Evolutionary conservation across 1,140 invertebrate species (phyloP).

Genomic region (Trialeurodes vaporariorum): DNA sequence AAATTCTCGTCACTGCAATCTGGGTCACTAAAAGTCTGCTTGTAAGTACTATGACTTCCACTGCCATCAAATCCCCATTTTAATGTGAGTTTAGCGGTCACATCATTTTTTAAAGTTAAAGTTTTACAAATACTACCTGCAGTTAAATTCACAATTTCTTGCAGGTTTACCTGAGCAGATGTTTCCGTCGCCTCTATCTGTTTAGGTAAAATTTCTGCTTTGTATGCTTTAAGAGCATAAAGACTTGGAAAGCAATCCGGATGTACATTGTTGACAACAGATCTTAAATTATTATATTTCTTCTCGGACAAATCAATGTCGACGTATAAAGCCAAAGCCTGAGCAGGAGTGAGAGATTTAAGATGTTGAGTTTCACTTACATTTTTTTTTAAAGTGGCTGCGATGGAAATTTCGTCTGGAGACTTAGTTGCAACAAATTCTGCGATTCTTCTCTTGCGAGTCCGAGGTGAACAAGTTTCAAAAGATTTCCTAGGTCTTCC

Average conservation of each 20-base stretch:
- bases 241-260: neutral
- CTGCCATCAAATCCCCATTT: conserved; percentile 13
- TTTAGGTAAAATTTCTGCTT: neutral
- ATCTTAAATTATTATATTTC: neutral
- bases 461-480: neutral
- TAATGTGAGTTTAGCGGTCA: neutral
- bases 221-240: neutral
- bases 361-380: neutral
- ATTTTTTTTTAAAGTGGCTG: neutral
- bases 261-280: neutral
- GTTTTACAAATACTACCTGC: neutral
- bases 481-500: neutral
- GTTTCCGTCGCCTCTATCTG: neutral
- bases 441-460: neutral
- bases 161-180: neutral
- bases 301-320: neutral
- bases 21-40: conserved; percentile 2
- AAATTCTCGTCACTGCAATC: conserved; percentile 3
- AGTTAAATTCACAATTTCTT: neutral
- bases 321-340: neutral
- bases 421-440: neutral
- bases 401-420: neutral
- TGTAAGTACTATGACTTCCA: conserved; percentile 1
- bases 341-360: neutral
- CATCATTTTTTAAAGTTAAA: neutral